Base-by-base conservation (phyloP, 2,113 vertebrate species). In the Abramis brama region DNA sequence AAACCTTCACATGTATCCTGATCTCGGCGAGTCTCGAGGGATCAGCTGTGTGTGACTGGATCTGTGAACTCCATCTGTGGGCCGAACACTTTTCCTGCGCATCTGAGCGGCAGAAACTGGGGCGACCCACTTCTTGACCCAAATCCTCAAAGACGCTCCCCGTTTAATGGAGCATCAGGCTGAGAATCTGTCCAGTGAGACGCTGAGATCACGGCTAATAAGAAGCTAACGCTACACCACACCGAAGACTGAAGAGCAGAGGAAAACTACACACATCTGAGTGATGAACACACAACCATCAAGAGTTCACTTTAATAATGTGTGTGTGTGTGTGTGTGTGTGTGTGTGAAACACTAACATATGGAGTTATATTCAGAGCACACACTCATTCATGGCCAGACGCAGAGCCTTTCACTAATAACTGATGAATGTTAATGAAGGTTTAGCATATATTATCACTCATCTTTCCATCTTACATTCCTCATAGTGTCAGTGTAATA, bases 121-220 rank as follows among this genome's bases (percentile, higher is more conserved):
- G 82, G 82, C 89, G 82, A 79, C 84, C 88, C 79, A 87, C 78
- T 87, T 87, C 82, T 87, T 89, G 86, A 90, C 89, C 89, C 87
- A 90, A 88, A 89, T 90, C 86, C 87, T 84, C 62, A 74, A 76
- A 87, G 84, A 77, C 84, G 78, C 84, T 86, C 79, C 85, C 79
- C 43, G 79, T 86, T 85, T 90, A 86, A 87, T 86, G 71, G 62
- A 77, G 78, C 76, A 85, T 59, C 57, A 79, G 64, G 62, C 60
- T n/a, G 64, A 75, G 86, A 64, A 64, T 81, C 55, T 62, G 30
- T 59, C 79, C 78, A 68, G 33, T 70, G 76, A 77, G 47, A 57
- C 4, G 47, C 15, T 30, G 47, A 74, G n/a, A 27, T 76, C 43
- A 50, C 25, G 11, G 73, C 23, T 50, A 75, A 75, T 25, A n/a